These are phyloP conservation scores for Cryptoblepharus egeriae DNA, from an alignment of 2,797 vertebrate species.

Conservation along the genomic window DNA sequence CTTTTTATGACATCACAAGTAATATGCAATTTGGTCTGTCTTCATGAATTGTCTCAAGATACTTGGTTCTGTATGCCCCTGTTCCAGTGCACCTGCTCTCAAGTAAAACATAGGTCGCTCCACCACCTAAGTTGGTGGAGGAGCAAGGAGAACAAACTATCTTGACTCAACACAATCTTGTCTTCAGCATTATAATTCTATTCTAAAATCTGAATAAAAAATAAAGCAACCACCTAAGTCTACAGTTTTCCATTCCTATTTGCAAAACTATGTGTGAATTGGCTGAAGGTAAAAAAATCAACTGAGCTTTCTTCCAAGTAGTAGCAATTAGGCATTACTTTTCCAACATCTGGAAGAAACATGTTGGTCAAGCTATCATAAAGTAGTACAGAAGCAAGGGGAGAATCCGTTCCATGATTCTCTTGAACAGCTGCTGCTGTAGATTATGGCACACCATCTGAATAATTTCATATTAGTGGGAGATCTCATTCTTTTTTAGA, in stretches of 20 bases:
- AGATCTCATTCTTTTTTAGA: conserved; percentile 12
- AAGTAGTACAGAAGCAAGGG: conserved; percentile 24
- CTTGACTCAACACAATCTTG: not conserved
- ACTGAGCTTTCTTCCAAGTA: conserved; percentile 5
- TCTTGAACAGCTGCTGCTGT: conserved; percentile 10
- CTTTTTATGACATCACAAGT: not conserved
- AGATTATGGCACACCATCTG: not conserved
- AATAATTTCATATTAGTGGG: not conserved
- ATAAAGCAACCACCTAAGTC: not conserved
- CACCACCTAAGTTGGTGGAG: not conserved
- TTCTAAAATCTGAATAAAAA: not conserved
- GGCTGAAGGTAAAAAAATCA: not conserved
- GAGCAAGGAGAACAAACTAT: not conserved
- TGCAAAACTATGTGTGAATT: not conserved
- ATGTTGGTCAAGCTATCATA: conserved; percentile 20
- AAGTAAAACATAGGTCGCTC: not conserved
- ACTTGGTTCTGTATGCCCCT: not conserved
- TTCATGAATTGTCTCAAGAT: not conserved
- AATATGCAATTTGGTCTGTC: not conserved
- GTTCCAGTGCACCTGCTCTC: too few relatives aligned
- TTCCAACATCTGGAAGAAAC: conserved; percentile 23
- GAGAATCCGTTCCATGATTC: not conserved
- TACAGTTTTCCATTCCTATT: not conserved
- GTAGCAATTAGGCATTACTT: not conserved
- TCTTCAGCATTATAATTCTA: not conserved